phyloP scores from a whole-genome alignment of 1,140 invertebrate species.

The Drosophila lacteicornis region DNA sequence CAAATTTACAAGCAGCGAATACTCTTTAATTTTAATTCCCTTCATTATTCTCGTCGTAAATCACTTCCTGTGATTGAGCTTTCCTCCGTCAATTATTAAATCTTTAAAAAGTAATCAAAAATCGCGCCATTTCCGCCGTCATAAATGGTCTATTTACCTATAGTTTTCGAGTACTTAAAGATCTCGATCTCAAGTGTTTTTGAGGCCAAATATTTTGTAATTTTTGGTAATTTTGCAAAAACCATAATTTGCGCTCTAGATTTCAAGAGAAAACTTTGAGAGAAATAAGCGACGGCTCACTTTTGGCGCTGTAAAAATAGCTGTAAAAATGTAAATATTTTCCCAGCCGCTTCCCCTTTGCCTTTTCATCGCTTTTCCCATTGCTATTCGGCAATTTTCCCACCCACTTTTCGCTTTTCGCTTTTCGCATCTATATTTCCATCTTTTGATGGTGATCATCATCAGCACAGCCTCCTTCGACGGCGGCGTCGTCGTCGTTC shows the following conservation, averaged over 20 bases:
- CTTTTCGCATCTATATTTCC: slow-evolving; percentile 30
- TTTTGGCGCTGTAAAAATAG: slow-evolving; percentile 63
- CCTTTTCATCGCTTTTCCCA: neutral
- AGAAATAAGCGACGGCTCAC: neutral
- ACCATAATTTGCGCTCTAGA: slow-evolving; percentile 57
- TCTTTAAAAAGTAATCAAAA: slow-evolving; percentile 13
- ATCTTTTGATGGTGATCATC: slow-evolving; percentile 42
- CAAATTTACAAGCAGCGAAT: neutral
- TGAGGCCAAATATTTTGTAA: slow-evolving; percentile 49
- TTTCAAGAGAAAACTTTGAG: slow-evolving; percentile 20
- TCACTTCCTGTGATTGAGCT: slow-evolving; percentile 1
- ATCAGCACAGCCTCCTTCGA: slow-evolving; percentile 3
- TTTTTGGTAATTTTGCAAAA: slow-evolving; percentile 32
- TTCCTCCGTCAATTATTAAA: neutral
- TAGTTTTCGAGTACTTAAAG: neutral
- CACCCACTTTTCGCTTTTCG: slow-evolving; percentile 7
- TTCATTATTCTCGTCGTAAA: neutral
- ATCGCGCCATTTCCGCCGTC: slow-evolving; percentile 8
- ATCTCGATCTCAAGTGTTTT: slow-evolving; percentile 48
- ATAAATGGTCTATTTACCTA: slow-evolving; percentile 27
- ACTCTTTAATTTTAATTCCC: no score
- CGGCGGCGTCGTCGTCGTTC: neutral
- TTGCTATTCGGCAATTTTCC: slow-evolving; percentile 23
- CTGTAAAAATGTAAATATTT: slow-evolving; percentile 70
- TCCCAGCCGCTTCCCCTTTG: slow-evolving; percentile 6